Base-by-base conservation (phyloP, 2,888 invertebrate species). In the Molorchus minor region DNA sequence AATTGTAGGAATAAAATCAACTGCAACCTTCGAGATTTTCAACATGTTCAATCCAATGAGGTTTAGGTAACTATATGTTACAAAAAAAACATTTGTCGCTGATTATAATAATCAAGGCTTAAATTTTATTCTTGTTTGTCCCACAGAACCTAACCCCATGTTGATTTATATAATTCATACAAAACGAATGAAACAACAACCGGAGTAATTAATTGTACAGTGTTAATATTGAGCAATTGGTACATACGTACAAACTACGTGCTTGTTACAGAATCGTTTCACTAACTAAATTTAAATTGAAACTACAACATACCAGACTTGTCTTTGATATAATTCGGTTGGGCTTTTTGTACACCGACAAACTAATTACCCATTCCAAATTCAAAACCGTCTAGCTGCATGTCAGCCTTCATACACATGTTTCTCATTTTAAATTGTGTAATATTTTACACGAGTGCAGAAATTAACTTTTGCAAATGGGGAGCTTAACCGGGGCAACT, bases 241-340 rank as follows among this genome's bases (percentile, higher is more conserved):
- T 43, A 12, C 36, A 16, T 49, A 40, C 38, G 35, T 49, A 49
- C 36, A 36, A 57, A 47, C 43, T 44, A 36, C 60, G 62, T 57
- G 58, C 61, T 66, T 63, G 62, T 56, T 59, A 53, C 64, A 65
- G 64, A 64, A 63, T 64, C 64, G 67, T 70, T 70, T 71, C 69
- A 61, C 70, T 69, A 74, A 73, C 73, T 72, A 69, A 70, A 73
- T 75, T 75, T 75, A 75, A 75, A 76, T 75, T 75, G 75, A 72
- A 75, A 73, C 75, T 71, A 69, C 74, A 72, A 70, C 71, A 73
- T 74, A 70, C 69, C 70, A 66, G 66, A 69, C 70, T 72, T 71
- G 65, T 67, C 73, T 73, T 75, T 74, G 73, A 75, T 73, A 73
- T 72, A 73, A 75, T 74, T 73, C 69, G 65, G 70, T 63, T 67